phyloP scores from a whole-genome alignment of 2,113 vertebrate species.

The Pluvianellus socialis region DNA sequence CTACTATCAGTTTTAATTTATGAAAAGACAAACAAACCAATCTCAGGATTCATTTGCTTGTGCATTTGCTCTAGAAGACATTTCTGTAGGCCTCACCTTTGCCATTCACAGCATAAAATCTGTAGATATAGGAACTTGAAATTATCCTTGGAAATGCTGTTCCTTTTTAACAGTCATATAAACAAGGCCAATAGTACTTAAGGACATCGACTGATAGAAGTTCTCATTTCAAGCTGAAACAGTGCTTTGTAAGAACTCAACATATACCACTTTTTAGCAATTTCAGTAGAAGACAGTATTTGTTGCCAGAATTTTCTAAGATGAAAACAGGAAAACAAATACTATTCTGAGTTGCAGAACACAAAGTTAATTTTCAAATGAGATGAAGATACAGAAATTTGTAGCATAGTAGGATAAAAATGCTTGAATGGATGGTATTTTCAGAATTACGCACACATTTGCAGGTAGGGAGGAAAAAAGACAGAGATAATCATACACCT shows the following conservation, averaged over 20 bases:
- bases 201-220: background rate
- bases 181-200: background rate
- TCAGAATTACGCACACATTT: background rate
- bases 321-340: background rate
- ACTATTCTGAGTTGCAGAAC: background rate
- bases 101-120: background rate
- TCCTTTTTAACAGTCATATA: background rate
- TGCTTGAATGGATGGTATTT: background rate
- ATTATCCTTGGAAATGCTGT: background rate
- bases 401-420: background rate
- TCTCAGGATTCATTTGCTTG: background rate
- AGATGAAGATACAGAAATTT: background rate
- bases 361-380: background rate
- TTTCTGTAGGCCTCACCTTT: background rate
- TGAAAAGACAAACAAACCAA: background rate
- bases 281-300: background rate
- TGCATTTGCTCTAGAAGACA: background rate
- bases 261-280: background rate
- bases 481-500: background rate
- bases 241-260: background rate
- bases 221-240: background rate
- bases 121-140: background rate
- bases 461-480: background rate
- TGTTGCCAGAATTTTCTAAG: background rate
- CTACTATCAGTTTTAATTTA: background rate